A percentile compares a stretch with the other conserved stretches of the same genome.
phyloP scores from a whole-genome alignment of 2,797 vertebrate species.

The Sebastes oblongus region DNA sequence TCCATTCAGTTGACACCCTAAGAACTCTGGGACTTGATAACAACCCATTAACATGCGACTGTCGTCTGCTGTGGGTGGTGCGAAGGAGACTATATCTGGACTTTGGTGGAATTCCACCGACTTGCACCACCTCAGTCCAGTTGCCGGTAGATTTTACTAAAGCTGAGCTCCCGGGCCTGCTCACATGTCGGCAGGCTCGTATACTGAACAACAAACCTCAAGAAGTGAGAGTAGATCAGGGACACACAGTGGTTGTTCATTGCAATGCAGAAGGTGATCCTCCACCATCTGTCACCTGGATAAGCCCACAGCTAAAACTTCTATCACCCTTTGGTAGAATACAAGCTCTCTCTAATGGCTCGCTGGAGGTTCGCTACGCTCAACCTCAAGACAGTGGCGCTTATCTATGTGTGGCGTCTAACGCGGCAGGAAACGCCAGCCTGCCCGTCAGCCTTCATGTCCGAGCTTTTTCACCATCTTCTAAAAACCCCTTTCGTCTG shows the following conservation, averaged over 20 bases:
- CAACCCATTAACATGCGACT: slow-evolving; percentile 90
- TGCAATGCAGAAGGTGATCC: slow-evolving; percentile 88
- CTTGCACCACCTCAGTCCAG: slow-evolving; percentile 78
- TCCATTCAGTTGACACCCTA: slow-evolving; percentile 81
- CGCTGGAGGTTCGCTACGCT: slow-evolving; percentile 86
- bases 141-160: slow-evolving; percentile 80
- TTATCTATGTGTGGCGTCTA: slow-evolving; percentile 87
- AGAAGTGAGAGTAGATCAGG: slow-evolving; percentile 81
- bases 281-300: slow-evolving; percentile 83
- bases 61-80: slow-evolving; percentile 88
- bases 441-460: slow-evolving; percentile 81
- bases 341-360: slow-evolving; percentile 81
- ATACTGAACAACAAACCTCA: slow-evolving; percentile 78
- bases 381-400: slow-evolving; percentile 84
- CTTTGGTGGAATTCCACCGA: slow-evolving; percentile 76
- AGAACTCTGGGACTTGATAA: slow-evolving; percentile 82
- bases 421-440: slow-evolving; percentile 87
- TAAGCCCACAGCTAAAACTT: slow-evolving; percentile 77
- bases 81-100: slow-evolving; percentile 69
- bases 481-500: slow-evolving; percentile 61
- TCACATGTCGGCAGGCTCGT: slow-evolving; percentile 82
- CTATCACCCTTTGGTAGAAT: slow-evolving; percentile 79
- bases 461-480: slow-evolving; percentile 56
- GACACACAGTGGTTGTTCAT: slow-evolving; percentile 79
- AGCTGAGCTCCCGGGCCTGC: slow-evolving; percentile 75